Conservation (phyloP, 2,888 invertebrate genomes). For the Alentia gelatinosa region DNA sequence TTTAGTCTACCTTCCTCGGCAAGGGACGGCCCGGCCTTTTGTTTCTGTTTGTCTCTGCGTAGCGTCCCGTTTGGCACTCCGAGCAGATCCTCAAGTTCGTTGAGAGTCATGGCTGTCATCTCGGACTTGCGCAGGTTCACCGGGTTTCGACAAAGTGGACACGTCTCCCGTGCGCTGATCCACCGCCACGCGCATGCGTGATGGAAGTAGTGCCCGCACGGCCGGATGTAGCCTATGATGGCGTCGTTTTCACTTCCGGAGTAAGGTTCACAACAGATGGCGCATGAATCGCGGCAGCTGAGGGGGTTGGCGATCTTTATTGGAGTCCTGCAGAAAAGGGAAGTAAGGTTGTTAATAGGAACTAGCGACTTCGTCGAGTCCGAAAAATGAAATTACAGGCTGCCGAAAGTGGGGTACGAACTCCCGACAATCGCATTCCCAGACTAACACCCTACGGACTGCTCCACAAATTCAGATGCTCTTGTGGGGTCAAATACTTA, state of each 20-base stretch:
- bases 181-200: conserved; percentile 39
- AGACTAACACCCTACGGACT: too few species aligned
- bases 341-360: neutral
- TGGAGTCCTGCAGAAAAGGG: neutral
- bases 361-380: too few species aligned
- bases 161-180: conserved; percentile 11
- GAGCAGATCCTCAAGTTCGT: conserved; percentile 6
- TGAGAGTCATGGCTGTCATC: neutral
- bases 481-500: too few species aligned
- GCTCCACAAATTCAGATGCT: too few species aligned
- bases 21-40: neutral
- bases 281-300: conserved; percentile 39
- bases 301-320: conserved; percentile 41
- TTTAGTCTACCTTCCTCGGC: neutral
- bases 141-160: conserved; percentile 26
- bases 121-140: neutral
- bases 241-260: neutral
- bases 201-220: conserved; percentile 40
- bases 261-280: conserved; percentile 49
- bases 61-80: conserved; percentile 26
- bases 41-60: neutral
- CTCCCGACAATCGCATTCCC: too few species aligned
- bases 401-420: too few species aligned
- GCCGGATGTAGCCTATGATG: conserved; percentile 45
- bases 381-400: too few species aligned